Conservation (phyloP, 2,888 invertebrate species). For the Sesia bembeciformis region DNA sequence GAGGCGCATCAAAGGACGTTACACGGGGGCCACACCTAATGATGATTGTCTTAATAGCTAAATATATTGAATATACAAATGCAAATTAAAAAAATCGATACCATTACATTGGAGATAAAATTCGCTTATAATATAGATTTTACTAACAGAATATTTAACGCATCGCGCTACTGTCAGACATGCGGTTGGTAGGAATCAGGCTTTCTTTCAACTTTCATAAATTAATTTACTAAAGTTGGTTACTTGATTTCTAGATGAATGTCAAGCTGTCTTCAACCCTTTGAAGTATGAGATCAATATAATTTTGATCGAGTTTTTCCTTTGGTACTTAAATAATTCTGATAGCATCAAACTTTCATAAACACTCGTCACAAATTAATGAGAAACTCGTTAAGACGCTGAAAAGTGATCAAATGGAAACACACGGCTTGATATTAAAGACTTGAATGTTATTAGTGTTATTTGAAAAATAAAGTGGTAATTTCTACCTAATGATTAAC, state of each 20-base stretch:
- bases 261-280: not conserved
- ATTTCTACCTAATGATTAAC: too few relatives aligned
- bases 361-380: conserved; percentile 2
- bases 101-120: too few relatives aligned
- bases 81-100: too few relatives aligned
- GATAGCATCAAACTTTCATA: conserved; percentile 1
- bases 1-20: conserved; percentile 8
- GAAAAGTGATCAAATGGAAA: not conserved
- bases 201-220: too few relatives aligned
- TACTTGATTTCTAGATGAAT: too few relatives aligned
- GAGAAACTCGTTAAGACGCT: conserved; percentile 3
- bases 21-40: conserved; percentile 7
- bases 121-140: too few relatives aligned
- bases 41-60: conserved; percentile 3
- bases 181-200: too few relatives aligned
- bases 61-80: too few relatives aligned
- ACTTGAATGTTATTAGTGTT: not conserved
- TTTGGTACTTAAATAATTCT: not conserved
- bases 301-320: not conserved
- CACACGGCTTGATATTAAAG: not conserved
- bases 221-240: too few relatives aligned
- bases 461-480: too few relatives aligned
- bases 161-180: too few relatives aligned
- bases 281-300: not conserved
- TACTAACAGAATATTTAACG: too few relatives aligned